Conservation (phyloP, 2,113 vertebrate genomes). For the Onychorhynchus coronatus region DNA sequence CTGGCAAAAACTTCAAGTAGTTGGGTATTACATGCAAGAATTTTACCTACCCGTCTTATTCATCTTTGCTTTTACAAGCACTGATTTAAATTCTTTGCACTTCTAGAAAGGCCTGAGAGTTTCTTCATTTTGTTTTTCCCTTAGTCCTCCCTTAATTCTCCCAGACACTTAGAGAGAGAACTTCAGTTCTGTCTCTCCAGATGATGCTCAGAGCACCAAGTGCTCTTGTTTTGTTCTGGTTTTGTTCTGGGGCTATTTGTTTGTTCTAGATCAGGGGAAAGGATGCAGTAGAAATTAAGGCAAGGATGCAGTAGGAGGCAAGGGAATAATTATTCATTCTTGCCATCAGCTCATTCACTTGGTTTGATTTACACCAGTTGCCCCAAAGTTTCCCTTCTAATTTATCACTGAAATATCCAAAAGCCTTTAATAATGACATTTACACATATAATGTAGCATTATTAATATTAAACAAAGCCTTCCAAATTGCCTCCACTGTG, state of each 20-base stretch:
- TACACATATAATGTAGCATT: conserved; percentile 43
- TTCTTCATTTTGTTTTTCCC: not conserved
- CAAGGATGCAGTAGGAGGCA: not conserved
- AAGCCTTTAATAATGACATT: conserved; percentile 35
- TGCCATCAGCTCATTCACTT: conserved; percentile 9
- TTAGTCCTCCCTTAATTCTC: not conserved
- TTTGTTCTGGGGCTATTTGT: conserved; percentile 8
- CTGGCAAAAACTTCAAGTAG: conserved; percentile 20
- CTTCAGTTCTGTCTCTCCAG: not conserved
- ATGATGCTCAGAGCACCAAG: not conserved
- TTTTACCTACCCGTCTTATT: conserved; percentile 16
- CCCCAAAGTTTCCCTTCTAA: conserved; percentile 23
- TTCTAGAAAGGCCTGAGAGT: not conserved
- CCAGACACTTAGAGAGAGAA: not conserved
- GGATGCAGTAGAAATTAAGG: not conserved
- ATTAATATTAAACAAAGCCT: conserved; percentile 15
- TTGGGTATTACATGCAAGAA: not conserved
- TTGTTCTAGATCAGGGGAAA: not conserved
- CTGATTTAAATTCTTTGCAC: conserved; percentile 43
- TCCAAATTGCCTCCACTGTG: not conserved
- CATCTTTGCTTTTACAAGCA: conserved; percentile 24
- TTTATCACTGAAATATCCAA: conserved; percentile 15
- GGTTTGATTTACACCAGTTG: conserved; percentile 17
- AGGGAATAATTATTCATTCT: conserved; percentile 18
- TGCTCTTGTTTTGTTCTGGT: not conserved